A percentile compares a stretch with the other conserved stretches of the same genome.
Conservation (phyloP, 1,140 invertebrate genomes). For the Bathynomus jamesi region DNA sequence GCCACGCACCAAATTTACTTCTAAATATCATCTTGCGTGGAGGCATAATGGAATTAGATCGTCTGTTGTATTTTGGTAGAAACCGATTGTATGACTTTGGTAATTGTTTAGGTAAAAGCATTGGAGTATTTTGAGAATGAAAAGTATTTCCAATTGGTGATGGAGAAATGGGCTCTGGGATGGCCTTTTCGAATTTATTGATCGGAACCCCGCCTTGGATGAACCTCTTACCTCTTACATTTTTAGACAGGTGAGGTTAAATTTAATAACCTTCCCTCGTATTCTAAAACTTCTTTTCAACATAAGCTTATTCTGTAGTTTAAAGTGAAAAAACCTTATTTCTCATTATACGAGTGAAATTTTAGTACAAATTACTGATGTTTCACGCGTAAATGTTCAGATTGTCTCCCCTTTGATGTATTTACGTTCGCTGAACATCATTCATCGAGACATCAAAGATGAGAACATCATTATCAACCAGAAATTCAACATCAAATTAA, state of each 20-base stretch:
- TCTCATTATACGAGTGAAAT: no score
- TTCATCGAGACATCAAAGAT: constrained; percentile 67
- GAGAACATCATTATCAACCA: constrained; percentile 69
- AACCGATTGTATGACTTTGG: no score
- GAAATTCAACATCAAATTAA: constrained; percentile 63
- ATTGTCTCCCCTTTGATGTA: constrained; percentile 61
- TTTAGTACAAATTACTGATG: no score
- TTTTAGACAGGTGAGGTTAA: constrained; percentile 56
- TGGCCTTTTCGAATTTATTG: constrained; percentile 73
- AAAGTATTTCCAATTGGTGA: constrained; percentile 64
- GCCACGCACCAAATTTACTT: no score
- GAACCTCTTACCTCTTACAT: constrained; percentile 64
- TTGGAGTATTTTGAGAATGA: constrained; percentile 65
- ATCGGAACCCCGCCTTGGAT: constrained; percentile 57
- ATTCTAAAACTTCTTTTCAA: no score
- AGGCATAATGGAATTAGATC: no score
- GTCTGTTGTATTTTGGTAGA: no score
- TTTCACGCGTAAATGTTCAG: constrained; percentile 42
- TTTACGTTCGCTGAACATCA: constrained; percentile 57
- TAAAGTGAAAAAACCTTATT: no score
- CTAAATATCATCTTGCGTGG: no score
- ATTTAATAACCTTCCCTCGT: no score
- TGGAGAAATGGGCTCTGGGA: constrained; percentile 70
- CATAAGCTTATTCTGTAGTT: no score
- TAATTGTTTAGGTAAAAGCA: constrained; percentile 50